Percentiles rank a stretch among this genome's conserved stretches.
Conservation (phyloP, 1,140 invertebrate species). For the Tetramorium parvispinum region DNA sequence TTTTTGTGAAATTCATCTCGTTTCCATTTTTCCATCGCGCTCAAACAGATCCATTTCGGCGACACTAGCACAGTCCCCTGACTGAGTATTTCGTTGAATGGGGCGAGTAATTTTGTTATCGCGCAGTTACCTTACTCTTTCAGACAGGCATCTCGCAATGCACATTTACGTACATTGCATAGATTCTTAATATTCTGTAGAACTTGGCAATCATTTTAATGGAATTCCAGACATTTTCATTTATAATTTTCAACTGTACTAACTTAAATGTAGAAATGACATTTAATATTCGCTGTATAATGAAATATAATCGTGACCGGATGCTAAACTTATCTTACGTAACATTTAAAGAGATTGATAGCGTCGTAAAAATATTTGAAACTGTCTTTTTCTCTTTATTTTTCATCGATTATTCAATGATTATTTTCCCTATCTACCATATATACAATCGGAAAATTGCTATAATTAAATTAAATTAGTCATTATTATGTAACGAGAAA, state of each 20-base stretch:
- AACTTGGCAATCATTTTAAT: conserved; percentile 6
- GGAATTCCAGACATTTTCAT: conserved; percentile 34
- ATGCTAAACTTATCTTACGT: background rate
- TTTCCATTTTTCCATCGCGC: background rate
- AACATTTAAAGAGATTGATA: background rate
- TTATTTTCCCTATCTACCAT: background rate
- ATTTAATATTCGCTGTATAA: background rate
- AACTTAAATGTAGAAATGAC: background rate
- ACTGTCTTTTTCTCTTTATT: background rate
- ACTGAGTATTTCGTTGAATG: conserved; percentile 2
- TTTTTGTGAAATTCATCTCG: background rate
- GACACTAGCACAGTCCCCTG: no score
- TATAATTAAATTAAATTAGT: background rate
- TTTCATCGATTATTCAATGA: background rate
- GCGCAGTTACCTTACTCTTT: conserved; percentile 21
- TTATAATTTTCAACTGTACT: conserved; percentile 4
- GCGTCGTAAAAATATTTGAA: background rate
- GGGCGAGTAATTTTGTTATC: conserved; percentile 22
- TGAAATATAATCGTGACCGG: background rate
- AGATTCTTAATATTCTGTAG: conserved; percentile 31
- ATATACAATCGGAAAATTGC: background rate
- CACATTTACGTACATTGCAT: conserved; percentile 24
- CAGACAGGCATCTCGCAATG: background rate
- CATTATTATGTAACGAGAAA: background rate
- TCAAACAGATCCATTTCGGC: background rate